Conservation (phyloP, 2,113 vertebrate genomes). For the Emydura subglobosa region DNA sequence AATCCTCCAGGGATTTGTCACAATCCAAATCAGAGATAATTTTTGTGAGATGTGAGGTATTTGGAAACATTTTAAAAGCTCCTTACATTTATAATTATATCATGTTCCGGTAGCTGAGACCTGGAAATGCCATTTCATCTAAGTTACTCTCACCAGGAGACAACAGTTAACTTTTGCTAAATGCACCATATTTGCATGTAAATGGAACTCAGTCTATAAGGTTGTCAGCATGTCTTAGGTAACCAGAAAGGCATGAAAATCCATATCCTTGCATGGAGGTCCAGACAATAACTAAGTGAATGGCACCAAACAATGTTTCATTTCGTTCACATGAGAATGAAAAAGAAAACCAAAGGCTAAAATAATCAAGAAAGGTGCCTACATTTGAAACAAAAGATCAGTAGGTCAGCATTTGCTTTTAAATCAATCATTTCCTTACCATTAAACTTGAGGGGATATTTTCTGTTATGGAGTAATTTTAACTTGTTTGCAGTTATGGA, state of each 20-base stretch:
- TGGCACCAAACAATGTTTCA: neutral
- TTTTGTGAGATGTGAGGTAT: neutral
- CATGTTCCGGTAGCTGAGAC: neutral
- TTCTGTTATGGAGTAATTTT: conserved; percentile 25
- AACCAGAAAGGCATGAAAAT: neutral
- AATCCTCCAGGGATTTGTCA: neutral
- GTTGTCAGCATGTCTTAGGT: neutral
- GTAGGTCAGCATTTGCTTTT: neutral
- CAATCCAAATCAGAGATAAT: neutral
- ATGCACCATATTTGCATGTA: neutral
- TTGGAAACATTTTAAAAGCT: no score
- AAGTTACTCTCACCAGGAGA: neutral
- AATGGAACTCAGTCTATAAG: neutral
- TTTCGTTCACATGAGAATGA: conserved; percentile 8
- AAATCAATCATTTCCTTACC: neutral
- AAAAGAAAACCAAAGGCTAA: neutral
- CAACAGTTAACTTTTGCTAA: conserved; percentile 12
- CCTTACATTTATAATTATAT: neutral
- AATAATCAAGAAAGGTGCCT: neutral
- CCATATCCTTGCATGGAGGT: neutral
- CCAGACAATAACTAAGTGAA: neutral
- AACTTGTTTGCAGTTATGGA: conserved; percentile 8
- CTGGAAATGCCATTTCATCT: neutral
- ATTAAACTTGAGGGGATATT: neutral
- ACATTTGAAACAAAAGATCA: neutral